Conservation (phyloP, 2,797 vertebrate genomes). For the Helostoma temminkii region DNA sequence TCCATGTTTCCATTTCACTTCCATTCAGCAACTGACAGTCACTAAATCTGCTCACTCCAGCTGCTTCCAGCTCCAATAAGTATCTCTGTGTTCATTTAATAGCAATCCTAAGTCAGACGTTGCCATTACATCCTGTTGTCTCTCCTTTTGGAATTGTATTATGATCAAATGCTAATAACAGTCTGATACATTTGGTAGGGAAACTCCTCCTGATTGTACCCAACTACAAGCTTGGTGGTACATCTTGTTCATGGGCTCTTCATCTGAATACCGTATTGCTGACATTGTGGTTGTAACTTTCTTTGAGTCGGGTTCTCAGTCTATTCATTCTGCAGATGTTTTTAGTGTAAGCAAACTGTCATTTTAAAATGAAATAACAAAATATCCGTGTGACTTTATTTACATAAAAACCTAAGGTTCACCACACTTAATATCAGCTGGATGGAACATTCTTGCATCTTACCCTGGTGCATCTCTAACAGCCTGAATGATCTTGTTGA, state of each 20-base stretch:
- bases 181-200: not conserved
- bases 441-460: conserved; percentile 4
- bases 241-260: not conserved
- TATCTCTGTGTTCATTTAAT: not conserved
- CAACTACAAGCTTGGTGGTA: not conserved
- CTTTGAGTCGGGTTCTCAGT: not conserved
- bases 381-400: conserved; percentile 3
- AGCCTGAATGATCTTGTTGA: not conserved
- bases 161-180: not conserved
- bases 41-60: not conserved
- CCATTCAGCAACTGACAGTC: not conserved
- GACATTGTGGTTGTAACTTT: not conserved
- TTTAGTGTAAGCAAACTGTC: not conserved
- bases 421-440: not conserved
- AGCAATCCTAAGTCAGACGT: not conserved
- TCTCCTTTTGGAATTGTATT: not conserved
- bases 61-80: not conserved
- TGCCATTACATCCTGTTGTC: not conserved
- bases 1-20: not conserved
- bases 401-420: conserved; percentile 8
- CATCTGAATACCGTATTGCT: not conserved
- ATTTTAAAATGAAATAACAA: conserved; percentile 9
- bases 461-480: conserved; percentile 6
- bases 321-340: not conserved
- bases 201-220: not conserved